phyloP scores from a whole-genome alignment of 2,113 vertebrate species.

The Limnothrissa miodon region DNA sequence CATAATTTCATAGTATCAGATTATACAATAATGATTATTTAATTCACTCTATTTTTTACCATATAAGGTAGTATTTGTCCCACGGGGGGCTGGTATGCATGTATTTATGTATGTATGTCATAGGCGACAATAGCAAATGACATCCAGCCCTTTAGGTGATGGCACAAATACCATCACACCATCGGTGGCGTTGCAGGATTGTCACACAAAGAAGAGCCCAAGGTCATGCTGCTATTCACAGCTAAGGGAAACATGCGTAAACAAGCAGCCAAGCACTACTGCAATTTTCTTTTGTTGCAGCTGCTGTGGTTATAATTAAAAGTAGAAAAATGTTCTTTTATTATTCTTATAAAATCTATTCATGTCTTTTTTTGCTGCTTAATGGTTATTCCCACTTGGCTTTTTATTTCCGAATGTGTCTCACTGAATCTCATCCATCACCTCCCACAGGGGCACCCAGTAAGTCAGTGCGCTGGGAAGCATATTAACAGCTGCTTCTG shows the following conservation, averaged over 20 bases:
- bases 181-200: constrained; percentile 32
- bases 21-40: background rate
- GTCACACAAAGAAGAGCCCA: constrained; percentile 30
- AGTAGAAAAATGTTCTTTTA: too few relatives aligned
- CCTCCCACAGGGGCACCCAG: background rate
- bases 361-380: background rate
- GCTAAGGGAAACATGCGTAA: background rate
- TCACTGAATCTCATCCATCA: background rate
- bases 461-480: background rate
- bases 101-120: constrained; percentile 52
- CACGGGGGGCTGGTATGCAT: background rate
- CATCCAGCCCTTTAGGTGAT: constrained; percentile 55
- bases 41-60: background rate
- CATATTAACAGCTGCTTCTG: background rate
- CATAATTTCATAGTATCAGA: background rate
- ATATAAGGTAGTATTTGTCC: background rate
- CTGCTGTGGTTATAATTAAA: background rate
- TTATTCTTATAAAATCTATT: background rate
- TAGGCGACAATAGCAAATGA: constrained; percentile 56
- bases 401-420: background rate
- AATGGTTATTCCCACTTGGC: background rate
- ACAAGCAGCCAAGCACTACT: background rate
- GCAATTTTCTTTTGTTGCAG: background rate
- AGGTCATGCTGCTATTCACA: constrained; percentile 5
- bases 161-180: constrained; percentile 60